Conservation (phyloP, 2,797 vertebrate species). For the Spinus olivaceus region DNA sequence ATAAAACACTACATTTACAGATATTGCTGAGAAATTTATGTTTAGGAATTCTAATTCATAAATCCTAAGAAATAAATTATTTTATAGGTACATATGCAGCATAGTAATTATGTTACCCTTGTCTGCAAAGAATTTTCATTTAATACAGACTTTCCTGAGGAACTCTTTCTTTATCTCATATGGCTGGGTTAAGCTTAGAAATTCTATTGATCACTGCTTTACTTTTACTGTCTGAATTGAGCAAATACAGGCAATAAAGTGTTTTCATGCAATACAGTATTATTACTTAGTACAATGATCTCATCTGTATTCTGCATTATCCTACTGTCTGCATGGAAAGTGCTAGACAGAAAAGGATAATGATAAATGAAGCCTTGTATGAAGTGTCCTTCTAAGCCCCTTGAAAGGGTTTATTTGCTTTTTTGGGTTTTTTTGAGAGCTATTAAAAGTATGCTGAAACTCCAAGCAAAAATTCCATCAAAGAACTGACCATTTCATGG, state of each 20-base stretch:
- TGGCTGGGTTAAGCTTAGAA: neutral
- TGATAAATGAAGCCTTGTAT: neutral
- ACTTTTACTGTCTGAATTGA: neutral
- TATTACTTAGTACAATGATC: neutral
- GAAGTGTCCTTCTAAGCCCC: neutral
- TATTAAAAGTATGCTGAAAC: neutral
- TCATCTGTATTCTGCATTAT: neutral
- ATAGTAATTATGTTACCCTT: neutral
- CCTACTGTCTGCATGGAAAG: neutral
- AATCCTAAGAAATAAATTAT: neutral
- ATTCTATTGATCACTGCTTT: neutral
- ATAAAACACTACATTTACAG: neutral
- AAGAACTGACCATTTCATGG: neutral
- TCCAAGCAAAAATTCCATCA: neutral
- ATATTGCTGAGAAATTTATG: neutral
- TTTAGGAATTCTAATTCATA: neutral
- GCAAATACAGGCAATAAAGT: neutral
- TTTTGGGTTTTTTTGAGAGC: neutral
- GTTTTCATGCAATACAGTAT: neutral
- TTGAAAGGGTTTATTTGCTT: neutral
- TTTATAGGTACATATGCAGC: neutral
- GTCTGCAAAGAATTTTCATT: neutral
- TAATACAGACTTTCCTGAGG: neutral
- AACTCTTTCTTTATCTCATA: neutral
- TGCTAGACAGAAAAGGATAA: neutral